These are phyloP conservation scores for Xenus cinereus DNA, from an alignment of 2,113 vertebrate species.

Conservation along the genomic window DNA sequence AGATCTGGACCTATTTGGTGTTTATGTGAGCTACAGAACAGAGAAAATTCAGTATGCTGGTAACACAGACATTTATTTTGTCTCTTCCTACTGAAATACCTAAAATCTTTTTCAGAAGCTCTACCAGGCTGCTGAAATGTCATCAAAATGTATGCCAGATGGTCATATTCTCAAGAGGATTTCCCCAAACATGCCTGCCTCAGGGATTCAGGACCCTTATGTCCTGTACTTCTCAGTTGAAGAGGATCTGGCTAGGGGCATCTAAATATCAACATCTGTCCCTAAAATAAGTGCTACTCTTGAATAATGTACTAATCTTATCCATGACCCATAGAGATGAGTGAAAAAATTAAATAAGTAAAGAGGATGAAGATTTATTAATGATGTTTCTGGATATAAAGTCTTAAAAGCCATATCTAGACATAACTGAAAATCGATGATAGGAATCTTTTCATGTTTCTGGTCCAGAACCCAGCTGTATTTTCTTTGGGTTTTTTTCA, in stretches of 20 bases:
- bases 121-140: background rate
- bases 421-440: background rate
- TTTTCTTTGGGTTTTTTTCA: background rate
- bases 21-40: background rate
- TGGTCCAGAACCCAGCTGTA: background rate
- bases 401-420: background rate
- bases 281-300: background rate
- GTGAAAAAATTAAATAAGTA: background rate
- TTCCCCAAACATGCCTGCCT: background rate
- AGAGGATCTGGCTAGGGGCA: background rate
- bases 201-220: background rate
- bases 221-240: background rate
- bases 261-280: constrained; percentile 46
- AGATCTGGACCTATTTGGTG: background rate
- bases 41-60: background rate
- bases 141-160: constrained; percentile 17
- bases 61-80: background rate
- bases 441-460: background rate
- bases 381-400: background rate
- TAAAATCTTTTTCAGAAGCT: background rate
- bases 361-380: background rate
- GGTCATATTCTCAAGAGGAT: background rate
- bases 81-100: background rate
- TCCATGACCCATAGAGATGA: background rate
- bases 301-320: background rate